Percentiles rank a stretch among this genome's conserved stretches.
Conservation (phyloP, 2,888 invertebrate species). For the Germaria angustata region DNA sequence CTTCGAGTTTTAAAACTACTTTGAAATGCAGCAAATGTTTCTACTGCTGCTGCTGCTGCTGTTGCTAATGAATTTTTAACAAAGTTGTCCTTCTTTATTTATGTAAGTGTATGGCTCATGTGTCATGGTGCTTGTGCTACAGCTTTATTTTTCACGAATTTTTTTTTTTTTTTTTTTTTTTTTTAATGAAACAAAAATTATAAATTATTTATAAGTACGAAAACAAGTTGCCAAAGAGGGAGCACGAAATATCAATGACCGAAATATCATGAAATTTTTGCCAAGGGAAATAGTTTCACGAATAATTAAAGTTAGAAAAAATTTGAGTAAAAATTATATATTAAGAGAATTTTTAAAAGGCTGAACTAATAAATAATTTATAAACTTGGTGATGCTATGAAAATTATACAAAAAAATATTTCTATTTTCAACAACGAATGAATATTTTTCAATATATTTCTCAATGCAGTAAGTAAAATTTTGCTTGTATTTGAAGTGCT, state of each 20-base stretch:
- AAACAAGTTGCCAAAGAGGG: slow-evolving; percentile 2
- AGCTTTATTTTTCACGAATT: no score
- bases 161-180: not conserved
- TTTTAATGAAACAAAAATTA: not conserved
- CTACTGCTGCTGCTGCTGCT: no score
- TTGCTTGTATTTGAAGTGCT: no score
- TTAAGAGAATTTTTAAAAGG: not conserved
- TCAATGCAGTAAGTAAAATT: no score
- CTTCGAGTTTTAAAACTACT: not conserved
- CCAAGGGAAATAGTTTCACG: not conserved
- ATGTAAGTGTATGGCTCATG: not conserved
- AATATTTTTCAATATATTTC: no score
- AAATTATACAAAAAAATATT: no score
- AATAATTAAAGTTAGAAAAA: not conserved
- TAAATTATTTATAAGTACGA: slow-evolving; percentile 23
- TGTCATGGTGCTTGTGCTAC: not conserved
- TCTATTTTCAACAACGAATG: no score
- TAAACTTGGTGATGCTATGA: no score
- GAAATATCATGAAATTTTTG: not conserved
- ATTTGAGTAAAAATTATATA: not conserved
- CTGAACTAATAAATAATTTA: no score
- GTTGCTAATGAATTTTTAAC: slow-evolving; percentile 29
- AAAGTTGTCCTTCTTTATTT: slow-evolving; percentile 9
- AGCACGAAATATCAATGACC: not conserved
- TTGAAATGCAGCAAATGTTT: not conserved